Evolutionary conservation across 2,888 invertebrate genomes (phyloP).

Genomic region (Fragum sueziense): DNA sequence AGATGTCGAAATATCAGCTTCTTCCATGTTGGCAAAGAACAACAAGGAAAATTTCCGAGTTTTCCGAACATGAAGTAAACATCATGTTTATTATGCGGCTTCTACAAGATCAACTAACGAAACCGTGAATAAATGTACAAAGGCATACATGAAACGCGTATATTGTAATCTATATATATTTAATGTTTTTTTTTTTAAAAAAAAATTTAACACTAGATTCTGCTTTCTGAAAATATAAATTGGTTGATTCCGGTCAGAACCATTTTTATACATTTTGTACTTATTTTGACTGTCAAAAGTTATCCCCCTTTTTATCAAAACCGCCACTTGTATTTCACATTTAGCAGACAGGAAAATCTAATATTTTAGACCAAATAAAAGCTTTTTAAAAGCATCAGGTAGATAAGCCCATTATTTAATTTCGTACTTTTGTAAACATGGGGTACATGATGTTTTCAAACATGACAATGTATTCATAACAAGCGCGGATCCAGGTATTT

Average conservation of each 20-base stretch:
- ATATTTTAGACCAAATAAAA: too few relatives aligned
- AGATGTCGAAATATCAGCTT: slow-evolving; percentile 34
- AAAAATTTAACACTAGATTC: too few relatives aligned
- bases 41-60: background rate
- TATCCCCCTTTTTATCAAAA: background rate
- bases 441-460: background rate
- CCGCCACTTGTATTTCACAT: background rate
- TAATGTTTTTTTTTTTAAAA: too few relatives aligned
- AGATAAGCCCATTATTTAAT: background rate
- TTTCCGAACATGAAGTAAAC: background rate
- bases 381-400: too few relatives aligned
- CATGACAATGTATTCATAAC: background rate
- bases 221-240: too few relatives aligned
- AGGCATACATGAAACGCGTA: background rate
- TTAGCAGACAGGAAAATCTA: background rate
- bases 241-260: too few relatives aligned
- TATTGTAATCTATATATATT: too few relatives aligned
- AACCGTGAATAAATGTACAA: too few relatives aligned
- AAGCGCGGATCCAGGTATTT: too few relatives aligned
- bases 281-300: background rate
- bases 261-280: background rate
- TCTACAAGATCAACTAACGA: too few relatives aligned
- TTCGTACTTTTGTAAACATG: too few relatives aligned
- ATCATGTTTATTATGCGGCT: background rate
- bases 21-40: slow-evolving; percentile 50